A percentile compares a stretch with the other conserved stretches of the same genome.
phyloP scores from a whole-genome alignment of 2,888 invertebrate species.

The Patella caerulea region DNA sequence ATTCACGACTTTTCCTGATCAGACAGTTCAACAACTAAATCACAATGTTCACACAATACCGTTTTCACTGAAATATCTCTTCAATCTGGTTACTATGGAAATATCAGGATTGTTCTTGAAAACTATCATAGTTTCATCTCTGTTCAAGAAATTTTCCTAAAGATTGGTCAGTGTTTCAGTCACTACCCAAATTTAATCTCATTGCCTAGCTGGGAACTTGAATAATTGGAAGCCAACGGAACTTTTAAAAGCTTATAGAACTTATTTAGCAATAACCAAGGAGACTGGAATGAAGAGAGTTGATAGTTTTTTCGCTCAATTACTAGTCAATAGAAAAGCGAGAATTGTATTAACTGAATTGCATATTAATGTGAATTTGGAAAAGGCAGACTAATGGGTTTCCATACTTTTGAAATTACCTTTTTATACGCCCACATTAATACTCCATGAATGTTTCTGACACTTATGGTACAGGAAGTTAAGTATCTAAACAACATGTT shows the following conservation, averaged over 20 bases:
- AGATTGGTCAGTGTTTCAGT: background rate
- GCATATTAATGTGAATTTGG: background rate
- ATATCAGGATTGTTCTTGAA: background rate
- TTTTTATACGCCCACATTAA: no score
- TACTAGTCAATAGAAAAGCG: background rate
- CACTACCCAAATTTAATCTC: background rate
- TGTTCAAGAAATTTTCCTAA: background rate
- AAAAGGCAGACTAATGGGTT: background rate
- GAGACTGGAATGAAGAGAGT: background rate
- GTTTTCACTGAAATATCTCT: no score
- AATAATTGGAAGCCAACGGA: background rate
- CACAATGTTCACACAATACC: no score
- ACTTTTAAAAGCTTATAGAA: slow-evolving; percentile 4
- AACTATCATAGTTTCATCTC: background rate
- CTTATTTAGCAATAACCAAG: background rate
- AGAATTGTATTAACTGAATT: background rate
- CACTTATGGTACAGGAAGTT: no score
- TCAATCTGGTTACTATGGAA: background rate
- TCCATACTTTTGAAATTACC: no score
- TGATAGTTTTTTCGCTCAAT: slow-evolving; percentile 7
- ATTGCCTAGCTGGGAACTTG: background rate
- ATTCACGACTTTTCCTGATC: no score
- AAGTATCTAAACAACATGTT: no score
- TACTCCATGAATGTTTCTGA: no score
- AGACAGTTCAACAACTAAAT: no score